phyloP scores from a whole-genome alignment of 2,113 vertebrate genomes.

The Muntiacus reevesi region DNA sequence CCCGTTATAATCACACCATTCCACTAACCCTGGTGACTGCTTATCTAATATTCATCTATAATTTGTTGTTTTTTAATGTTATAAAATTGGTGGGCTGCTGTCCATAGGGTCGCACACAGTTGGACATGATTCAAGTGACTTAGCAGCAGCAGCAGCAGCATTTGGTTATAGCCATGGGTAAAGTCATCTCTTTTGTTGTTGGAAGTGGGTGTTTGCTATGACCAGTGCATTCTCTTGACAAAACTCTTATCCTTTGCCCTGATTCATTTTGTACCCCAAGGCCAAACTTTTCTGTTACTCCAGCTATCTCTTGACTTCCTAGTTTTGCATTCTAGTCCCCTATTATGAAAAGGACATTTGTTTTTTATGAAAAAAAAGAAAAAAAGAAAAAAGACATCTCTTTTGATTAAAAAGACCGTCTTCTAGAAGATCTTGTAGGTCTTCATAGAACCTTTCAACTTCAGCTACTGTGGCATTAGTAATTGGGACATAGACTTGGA shows the following conservation, averaged over 20 bases:
- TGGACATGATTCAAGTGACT: neutral
- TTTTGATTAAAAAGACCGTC: neutral
- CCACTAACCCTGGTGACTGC: neutral
- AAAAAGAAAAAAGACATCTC: neutral
- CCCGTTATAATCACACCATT: neutral
- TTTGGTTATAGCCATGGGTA: neutral
- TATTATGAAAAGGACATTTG: neutral
- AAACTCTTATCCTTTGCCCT: neutral
- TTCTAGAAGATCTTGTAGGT: neutral
- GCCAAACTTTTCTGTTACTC: neutral
- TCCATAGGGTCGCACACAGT: neutral
- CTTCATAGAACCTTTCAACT: neutral
- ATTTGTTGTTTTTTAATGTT: neutral
- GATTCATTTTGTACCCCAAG: neutral
- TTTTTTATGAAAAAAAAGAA: neutral
- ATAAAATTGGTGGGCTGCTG: neutral
- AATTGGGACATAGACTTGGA: neutral
- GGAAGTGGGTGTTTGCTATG: neutral
- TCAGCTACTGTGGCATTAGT: neutral
- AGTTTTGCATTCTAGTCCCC: neutral
- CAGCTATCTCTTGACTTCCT: neutral
- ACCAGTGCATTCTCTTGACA: neutral
- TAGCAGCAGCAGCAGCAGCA: neutral
- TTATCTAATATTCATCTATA: neutral
- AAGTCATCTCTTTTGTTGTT: neutral